Percentiles rank a stretch among this genome's conserved stretches.
These are phyloP conservation scores for Tetragonula carbonaria DNA, from an alignment of 2,888 invertebrate species.

Conservation along the genomic window DNA sequence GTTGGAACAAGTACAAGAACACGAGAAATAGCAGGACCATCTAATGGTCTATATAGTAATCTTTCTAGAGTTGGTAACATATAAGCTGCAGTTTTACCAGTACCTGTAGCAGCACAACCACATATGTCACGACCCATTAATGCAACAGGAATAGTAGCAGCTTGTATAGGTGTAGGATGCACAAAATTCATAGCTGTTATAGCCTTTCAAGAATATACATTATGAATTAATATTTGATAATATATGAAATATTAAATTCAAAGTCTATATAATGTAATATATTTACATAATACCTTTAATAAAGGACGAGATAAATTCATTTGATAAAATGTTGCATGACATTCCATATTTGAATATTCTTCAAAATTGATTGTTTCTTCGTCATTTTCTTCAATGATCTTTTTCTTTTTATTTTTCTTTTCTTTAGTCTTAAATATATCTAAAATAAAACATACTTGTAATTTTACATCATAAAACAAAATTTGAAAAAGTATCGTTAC, in stretches of 20 bases:
- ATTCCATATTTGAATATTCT: conserved; percentile 88
- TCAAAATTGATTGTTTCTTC: conserved; percentile 86
- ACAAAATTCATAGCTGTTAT: conserved; percentile 94
- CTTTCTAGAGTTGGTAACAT: conserved; percentile 98
- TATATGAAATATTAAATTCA: not conserved
- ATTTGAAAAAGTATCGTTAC: conserved; percentile 55
- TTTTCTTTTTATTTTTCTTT: conserved; percentile 80
- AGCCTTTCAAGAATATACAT: conserved; percentile 85
- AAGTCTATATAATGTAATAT: conserved; percentile 78
- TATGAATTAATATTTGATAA: not conserved
- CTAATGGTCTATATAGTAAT: conserved; percentile 92
- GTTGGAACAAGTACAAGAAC: conserved; percentile 98
- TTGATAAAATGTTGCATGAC: conserved; percentile 92
- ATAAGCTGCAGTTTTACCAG: conserved; percentile 99
- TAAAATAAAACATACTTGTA: conserved; percentile 55
- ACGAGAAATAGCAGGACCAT: conserved; percentile 89
- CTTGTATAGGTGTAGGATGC: conserved; percentile 98
- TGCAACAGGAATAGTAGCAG: conserved; percentile 97
- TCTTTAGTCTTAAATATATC: conserved; percentile 80
- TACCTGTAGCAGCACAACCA: conserved; percentile 99
- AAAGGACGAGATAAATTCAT: conserved; percentile 98
- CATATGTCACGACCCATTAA: conserved; percentile 96
- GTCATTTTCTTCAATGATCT: conserved; percentile 84
- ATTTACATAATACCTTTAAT: conserved; percentile 88
- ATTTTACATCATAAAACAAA: conserved; percentile 6